Conservation (phyloP, 2,888 invertebrate genomes). For the Nasonia oneida region DNA sequence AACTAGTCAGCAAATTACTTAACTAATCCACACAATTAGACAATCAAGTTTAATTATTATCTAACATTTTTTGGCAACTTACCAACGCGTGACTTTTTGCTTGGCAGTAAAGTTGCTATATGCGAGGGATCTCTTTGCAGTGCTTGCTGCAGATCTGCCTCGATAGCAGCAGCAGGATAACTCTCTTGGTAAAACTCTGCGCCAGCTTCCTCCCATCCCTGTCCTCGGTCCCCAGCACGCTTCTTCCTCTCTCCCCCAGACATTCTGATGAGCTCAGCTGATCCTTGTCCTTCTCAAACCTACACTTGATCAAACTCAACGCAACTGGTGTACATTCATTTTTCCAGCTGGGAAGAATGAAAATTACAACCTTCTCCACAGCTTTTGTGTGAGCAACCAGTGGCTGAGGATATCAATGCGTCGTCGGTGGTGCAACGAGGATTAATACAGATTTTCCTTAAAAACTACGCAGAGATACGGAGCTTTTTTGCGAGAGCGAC, state of each 20-base stretch:
- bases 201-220: constrained; percentile 92
- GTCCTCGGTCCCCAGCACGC: constrained; percentile 81
- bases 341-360: not conserved
- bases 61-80: constrained; percentile 63
- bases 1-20: not conserved
- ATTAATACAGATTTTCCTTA: not conserved
- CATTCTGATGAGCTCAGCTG: constrained; percentile 76
- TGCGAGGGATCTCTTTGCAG: constrained; percentile 87
- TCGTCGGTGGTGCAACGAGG: not conserved
- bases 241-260: constrained; percentile 83
- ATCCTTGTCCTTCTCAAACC: not conserved
- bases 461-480: constrained; percentile 6
- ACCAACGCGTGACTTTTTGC: constrained; percentile 89
- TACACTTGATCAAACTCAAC: not conserved
- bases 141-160: constrained; percentile 82
- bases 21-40: not conserved
- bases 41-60: constrained; percentile 20
- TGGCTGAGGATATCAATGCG: constrained; percentile 14
- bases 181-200: constrained; percentile 92
- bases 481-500: constrained; percentile 11
- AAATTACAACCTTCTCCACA: not conserved
- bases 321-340: not conserved
- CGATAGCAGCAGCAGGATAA: constrained; percentile 86
- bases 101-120: constrained; percentile 88
- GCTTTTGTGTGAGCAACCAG: not conserved